Evolutionary conservation across 2,888 invertebrate genomes (phyloP).

Genomic region (Automeris io): DNA sequence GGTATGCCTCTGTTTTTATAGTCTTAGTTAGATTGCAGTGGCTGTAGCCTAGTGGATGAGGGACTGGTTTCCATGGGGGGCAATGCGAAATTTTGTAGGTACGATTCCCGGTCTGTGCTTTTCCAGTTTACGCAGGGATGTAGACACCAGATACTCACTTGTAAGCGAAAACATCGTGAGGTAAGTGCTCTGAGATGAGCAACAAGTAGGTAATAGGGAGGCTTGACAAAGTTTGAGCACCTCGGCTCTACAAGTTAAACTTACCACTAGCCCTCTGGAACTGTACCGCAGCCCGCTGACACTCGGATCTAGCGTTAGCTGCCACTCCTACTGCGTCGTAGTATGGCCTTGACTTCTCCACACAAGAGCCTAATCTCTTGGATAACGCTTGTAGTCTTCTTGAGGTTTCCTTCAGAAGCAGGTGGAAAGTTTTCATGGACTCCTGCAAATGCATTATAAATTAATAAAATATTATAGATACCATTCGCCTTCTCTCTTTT

Average conservation of each 20-base stretch:
- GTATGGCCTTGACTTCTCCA: constrained; percentile 93
- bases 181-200: too few relatives aligned
- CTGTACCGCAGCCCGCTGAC: constrained; percentile 92
- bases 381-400: constrained; percentile 87
- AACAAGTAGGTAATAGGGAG: too few relatives aligned
- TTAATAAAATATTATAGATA: not conserved
- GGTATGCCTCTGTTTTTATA: not conserved
- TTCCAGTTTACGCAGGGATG: too few relatives aligned
- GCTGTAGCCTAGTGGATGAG: too few relatives aligned
- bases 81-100: too few relatives aligned
- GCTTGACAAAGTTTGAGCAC: too few relatives aligned
- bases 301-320: constrained; percentile 86
- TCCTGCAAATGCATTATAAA: constrained; percentile 79
- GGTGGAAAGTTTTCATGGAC: constrained; percentile 93
- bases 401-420: constrained; percentile 90
- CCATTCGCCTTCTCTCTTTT: too few relatives aligned
- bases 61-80: too few relatives aligned
- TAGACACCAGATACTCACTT: too few relatives aligned
- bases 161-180: too few relatives aligned
- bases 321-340: constrained; percentile 90
- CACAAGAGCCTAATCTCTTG: constrained; percentile 89
- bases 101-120: too few relatives aligned
- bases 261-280: constrained; percentile 93
- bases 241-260: constrained; percentile 17
- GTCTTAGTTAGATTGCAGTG: too few relatives aligned